Conservation (phyloP, 1,140 invertebrate genomes). For the Sarcophaga bullata region DNA sequence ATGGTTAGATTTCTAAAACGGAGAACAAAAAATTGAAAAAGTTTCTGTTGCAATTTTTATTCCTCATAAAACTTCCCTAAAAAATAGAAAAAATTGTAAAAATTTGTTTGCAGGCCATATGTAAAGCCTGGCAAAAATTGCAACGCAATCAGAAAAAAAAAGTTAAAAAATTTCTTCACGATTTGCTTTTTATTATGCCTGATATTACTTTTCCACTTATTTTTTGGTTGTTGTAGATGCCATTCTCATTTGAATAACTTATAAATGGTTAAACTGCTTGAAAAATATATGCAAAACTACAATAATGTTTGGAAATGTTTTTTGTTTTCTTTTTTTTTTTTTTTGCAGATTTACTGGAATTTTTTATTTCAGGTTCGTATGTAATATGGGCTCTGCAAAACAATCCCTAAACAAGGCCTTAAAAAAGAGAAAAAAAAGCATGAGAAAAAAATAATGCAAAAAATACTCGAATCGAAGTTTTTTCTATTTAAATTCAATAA, state of each 20-base stretch:
- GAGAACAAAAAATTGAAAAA: constrained; percentile 15
- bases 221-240: too few species aligned
- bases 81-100: background rate
- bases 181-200: background rate
- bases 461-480: background rate
- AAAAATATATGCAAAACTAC: background rate
- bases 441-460: background rate
- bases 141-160: background rate
- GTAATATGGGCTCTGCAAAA: background rate
- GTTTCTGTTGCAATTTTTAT: background rate
- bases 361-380: background rate
- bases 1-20: too few species aligned
- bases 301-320: background rate
- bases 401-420: background rate
- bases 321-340: background rate
- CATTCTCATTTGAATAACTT: constrained; percentile 18
- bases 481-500: too few species aligned
- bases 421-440: background rate
- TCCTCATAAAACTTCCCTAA: too few species aligned
- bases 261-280: constrained; percentile 1
- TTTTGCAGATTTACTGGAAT: background rate
- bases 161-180: background rate
- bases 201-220: background rate
- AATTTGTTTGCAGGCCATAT: background rate
- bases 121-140: background rate